These are phyloP conservation scores for Euura lappo DNA, from an alignment of 1,140 invertebrate genomes.

Conservation along the genomic window DNA sequence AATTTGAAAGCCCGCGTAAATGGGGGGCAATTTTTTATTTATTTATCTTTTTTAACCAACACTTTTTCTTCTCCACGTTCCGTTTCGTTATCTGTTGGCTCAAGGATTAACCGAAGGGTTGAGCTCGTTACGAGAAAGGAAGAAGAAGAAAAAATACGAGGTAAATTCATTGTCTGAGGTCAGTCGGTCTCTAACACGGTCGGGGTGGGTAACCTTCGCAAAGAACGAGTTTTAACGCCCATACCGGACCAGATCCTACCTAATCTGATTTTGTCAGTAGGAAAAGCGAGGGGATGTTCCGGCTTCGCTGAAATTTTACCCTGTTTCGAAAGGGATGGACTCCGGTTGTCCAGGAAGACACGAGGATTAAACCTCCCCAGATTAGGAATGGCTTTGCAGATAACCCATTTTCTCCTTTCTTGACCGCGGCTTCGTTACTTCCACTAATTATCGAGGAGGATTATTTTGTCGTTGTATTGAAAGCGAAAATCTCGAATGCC, in stretches of 20 bases:
- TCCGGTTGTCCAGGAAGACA: not conserved
- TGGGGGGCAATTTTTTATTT: no score
- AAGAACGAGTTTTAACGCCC: not conserved
- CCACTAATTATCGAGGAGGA: no score
- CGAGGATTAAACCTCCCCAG: not conserved
- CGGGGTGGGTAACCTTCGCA: slow-evolving; percentile 12
- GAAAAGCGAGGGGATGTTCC: not conserved
- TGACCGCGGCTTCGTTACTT: no score
- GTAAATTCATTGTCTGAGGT: not conserved
- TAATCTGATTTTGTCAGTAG: slow-evolving; percentile 11
- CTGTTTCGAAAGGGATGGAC: not conserved
- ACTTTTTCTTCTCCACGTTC: not conserved
- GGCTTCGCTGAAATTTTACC: not conserved
- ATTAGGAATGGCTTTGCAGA: slow-evolving; percentile 4
- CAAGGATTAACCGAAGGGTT: not conserved
- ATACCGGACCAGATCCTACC: not conserved
- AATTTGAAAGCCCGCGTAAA: not conserved
- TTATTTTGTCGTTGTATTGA: no score
- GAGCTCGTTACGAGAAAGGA: not conserved
- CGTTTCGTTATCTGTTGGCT: not conserved
- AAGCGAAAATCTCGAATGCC: no score
- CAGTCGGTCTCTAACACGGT: slow-evolving; percentile 13
- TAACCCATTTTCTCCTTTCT: not conserved
- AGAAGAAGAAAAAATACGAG: not conserved
- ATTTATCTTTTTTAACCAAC: no score